Percentiles rank a stretch among this genome's conserved stretches.
Conservation (phyloP, 2,113 vertebrate genomes). For the Chitala chitala region DNA sequence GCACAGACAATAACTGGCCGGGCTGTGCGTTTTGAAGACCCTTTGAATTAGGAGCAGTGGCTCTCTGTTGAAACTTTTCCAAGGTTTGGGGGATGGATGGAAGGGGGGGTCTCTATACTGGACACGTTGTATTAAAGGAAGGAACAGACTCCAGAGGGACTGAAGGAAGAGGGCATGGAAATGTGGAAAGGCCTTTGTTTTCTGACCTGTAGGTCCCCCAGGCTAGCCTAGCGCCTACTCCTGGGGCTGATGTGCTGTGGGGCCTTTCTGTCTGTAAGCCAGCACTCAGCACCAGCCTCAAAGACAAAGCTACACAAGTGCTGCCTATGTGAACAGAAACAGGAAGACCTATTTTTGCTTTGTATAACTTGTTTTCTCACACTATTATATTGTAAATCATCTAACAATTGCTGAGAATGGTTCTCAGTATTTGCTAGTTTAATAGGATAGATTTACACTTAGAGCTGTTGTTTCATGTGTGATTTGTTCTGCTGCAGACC, state of each 20-base stretch:
- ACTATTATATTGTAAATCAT: background rate
- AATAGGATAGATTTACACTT: no score
- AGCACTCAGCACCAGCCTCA: background rate
- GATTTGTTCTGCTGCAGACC: no score
- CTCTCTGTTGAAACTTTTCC: background rate
- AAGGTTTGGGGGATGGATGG: background rate
- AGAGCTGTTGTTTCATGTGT: no score
- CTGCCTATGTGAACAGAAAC: background rate
- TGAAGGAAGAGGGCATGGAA: background rate
- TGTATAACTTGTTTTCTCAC: background rate
- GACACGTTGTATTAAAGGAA: background rate
- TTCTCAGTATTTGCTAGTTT: no score
- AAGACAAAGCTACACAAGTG: background rate
- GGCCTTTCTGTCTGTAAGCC: background rate
- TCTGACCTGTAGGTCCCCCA: background rate
- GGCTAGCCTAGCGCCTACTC: no score
- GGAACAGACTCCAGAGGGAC: background rate
- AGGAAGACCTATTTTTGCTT: constrained; percentile 16
- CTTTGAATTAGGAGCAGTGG: background rate
- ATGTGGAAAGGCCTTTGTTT: background rate
- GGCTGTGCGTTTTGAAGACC: background rate
- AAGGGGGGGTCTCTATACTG: background rate
- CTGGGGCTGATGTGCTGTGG: background rate
- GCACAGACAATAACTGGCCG: background rate
- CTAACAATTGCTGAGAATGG: no score